These are phyloP conservation scores for Tenebrio molitor DNA, from an alignment of 1,140 invertebrate genomes.

Conservation along the genomic window DNA sequence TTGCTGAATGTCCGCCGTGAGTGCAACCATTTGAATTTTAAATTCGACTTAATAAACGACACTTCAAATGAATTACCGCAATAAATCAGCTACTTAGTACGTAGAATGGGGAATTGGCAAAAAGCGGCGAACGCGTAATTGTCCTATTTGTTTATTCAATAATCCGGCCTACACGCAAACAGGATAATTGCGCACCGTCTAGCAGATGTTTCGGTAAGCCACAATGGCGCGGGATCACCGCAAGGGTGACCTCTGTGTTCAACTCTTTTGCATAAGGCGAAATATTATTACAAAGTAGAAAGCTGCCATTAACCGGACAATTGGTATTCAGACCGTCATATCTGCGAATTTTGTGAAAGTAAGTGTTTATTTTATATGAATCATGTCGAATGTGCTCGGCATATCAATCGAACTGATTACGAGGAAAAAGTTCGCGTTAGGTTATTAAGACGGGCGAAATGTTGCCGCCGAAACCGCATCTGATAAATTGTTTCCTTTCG, in stretches of 20 bases:
- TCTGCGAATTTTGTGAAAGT: constrained; percentile 26
- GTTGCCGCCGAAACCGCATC: not conserved
- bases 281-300: not conserved
- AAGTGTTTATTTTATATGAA: constrained; percentile 6
- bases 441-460: not conserved
- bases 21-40: constrained; percentile 35
- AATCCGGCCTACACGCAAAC: not conserved
- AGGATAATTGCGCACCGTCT: not conserved
- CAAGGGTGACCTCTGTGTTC: not conserved
- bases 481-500: constrained; percentile 2
- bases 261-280: not conserved
- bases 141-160: constrained; percentile 28
- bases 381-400: constrained; percentile 4
- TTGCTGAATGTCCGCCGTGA: not conserved
- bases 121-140: not conserved
- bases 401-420: not conserved
- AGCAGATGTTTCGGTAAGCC: not conserved
- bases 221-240: not conserved
- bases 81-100: constrained; percentile 32
- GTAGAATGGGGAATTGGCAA: not conserved
- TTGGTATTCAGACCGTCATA: not conserved
- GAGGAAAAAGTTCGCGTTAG: not conserved
- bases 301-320: not conserved
- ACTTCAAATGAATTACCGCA: constrained; percentile 26
- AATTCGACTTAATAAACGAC: constrained; percentile 31